These are phyloP conservation scores for Nothoprocta pentlandii DNA, from an alignment of 2,113 vertebrate genomes.

Conservation along the genomic window DNA sequence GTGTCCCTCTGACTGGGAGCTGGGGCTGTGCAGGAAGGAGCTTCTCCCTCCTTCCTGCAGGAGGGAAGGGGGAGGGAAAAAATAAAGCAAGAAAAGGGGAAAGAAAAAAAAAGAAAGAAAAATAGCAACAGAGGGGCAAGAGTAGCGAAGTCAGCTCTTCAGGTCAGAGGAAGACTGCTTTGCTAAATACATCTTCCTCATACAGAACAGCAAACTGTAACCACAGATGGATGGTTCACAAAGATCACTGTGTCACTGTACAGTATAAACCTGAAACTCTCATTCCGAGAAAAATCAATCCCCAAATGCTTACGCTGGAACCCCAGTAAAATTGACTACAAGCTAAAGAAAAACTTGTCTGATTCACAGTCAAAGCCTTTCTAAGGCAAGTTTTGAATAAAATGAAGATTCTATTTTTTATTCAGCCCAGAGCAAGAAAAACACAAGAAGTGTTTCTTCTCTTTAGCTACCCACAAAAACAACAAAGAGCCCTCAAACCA, in stretches of 20 bases:
- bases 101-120: not conserved
- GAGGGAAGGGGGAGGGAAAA: not conserved
- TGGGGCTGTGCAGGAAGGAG: not conserved
- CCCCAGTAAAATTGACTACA: not conserved
- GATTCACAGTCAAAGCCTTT: not conserved
- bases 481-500: not conserved
- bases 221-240: not conserved
- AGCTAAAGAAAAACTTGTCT: not conserved
- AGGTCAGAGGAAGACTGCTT: not conserved
- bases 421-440: not conserved
- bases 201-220: not conserved
- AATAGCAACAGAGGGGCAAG: accelerated
- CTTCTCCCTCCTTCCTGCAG: not conserved
- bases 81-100: not conserved
- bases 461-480: not conserved
- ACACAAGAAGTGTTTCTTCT: not conserved
- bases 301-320: not conserved
- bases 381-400: not conserved
- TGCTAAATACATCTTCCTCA: not conserved
- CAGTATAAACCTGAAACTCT: not conserved
- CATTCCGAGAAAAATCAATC: not conserved
- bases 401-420: not conserved
- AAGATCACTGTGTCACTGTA: not conserved
- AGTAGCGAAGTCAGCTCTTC: not conserved
- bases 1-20: constrained; percentile 65